Base-by-base conservation (phyloP, 2,888 invertebrate species). In the Tricholauxania praeusta region DNA sequence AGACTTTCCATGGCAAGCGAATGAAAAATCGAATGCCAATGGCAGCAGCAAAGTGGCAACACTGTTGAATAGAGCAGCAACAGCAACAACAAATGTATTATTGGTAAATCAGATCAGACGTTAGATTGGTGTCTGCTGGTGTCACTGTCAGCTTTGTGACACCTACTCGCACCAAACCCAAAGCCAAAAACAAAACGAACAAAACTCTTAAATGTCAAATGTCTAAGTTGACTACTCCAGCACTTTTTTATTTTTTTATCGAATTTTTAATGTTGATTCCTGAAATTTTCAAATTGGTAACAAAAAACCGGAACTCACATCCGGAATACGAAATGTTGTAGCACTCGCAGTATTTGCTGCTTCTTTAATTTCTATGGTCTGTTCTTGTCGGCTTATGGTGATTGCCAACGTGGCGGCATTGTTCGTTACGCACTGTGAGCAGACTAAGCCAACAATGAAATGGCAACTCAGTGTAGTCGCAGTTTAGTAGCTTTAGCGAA, bases 241-340 rank as follows among this genome's bases (percentile, higher is more conserved):
- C 14, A 49, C 48, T 55, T 74, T 49, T 52, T 67, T 66, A 17
- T 32, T 55, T 69, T 70, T 32, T 49, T 60, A 0, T 51, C 19
- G 7, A 19, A 39, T 17, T 32, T 71, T 17, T 32, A 15, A 14
- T 32, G 32, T 14, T 39, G 52, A 70, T 74, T 72, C 47, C 69
- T 66, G 60, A 69, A 65, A 72, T 70, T 69, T 57, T 32, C 51
- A 76, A 72, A 83, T 28, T 5, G 14, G 15, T 80, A 78, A 86
- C 81, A 84, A 85, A 83, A 82, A 77, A 80, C 81, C 86, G 86
- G 86, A 86, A 84, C 82, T 78, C 74, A 84, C 85, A 83, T 86
- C 85, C 84, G 84, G 83, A 80, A 81, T 71, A 49, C 72, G 69
- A 15, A 73, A 55, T 39, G 39, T 7, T 39, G 2, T 10, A 39